A percentile compares a stretch with the other conserved stretches of the same genome.
phyloP scores from a whole-genome alignment of 1,140 invertebrate genomes.

The Drosophila orosa region DNA sequence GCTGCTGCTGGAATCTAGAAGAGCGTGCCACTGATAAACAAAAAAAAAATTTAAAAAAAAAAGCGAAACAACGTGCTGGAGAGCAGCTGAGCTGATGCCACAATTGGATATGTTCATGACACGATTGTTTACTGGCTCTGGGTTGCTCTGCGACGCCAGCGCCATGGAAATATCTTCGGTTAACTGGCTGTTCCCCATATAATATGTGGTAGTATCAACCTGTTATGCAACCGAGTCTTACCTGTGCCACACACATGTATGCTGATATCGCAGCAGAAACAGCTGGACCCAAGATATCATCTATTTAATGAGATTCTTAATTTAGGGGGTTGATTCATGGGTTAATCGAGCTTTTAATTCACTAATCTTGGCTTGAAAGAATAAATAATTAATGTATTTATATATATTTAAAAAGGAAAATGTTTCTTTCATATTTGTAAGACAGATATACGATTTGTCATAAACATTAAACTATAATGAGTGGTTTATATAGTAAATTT shows the following conservation, averaged over 20 bases:
- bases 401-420: background rate
- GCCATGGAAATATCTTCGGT: slow-evolving; percentile 38
- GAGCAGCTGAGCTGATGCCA: slow-evolving; percentile 67
- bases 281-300: slow-evolving; percentile 13
- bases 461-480: background rate
- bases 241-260: slow-evolving; percentile 12
- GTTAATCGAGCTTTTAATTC: background rate
- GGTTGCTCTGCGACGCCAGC: slow-evolving; percentile 22
- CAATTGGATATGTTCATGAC: slow-evolving; percentile 56
- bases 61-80: slow-evolving; percentile 68
- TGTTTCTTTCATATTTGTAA: background rate
- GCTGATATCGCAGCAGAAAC: slow-evolving; percentile 12
- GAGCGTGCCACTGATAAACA: slow-evolving; percentile 76
- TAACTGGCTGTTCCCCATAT: slow-evolving; percentile 19
- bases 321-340: background rate
- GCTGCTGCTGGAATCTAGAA: slow-evolving; percentile 63
- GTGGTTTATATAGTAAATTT: background rate
- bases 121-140: slow-evolving; percentile 44
- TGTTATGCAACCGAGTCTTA: slow-evolving; percentile 32
- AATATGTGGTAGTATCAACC: slow-evolving; percentile 24
- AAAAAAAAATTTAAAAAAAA: background rate
- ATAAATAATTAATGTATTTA: background rate
- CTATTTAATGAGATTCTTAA: slow-evolving; percentile 5
- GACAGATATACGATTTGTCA: background rate
- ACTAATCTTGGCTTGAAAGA: too few species aligned